Base-by-base conservation (phyloP, 92 coral and sea anemone genomes). In the Virgularia gustaviana region DNA sequence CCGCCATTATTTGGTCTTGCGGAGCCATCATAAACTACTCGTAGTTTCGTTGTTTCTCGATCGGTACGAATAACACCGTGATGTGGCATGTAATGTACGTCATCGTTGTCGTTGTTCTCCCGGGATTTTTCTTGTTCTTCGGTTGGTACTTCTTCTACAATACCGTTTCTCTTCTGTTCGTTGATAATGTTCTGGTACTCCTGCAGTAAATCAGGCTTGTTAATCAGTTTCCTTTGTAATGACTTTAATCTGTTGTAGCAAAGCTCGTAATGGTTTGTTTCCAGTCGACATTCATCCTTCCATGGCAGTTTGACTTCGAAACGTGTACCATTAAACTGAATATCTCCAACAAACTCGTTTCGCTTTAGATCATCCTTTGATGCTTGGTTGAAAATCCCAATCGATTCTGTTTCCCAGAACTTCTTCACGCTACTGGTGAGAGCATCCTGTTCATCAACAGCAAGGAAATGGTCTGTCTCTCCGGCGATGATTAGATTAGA, bases 291-390 rank as follows among this genome's bases (percentile, higher is more conserved):
- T 24, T 24, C 53, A 9, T 45, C 53, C 22, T 45, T 45, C 53
- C 53, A 45, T 24, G 53, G 53, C 11, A 45, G 22, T 45, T 24
- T 24, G n/a, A n/a, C n/a, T n/a, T n/a, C n/a, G n/a, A n/a, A n/a
- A n/a, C n/a, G n/a, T n/a, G n/a, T 45, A 45, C 53, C 53, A 9
- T 45, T 45, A 24, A 45, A 45, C 53, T 45, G 53, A 45, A 45
- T 45, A 24, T 45, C 53, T 45, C 22, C 53, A 24, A 45, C 53
- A 45, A 9, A 45, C 53, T 45, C 22, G 22, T 9, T 45, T 45
- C 10, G 53, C 22, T 45, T 18, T 24, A 45, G 53, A 24, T 45
- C 53, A 45, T 45, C 53, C 19, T 9, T 45, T 9, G 53, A 45
- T 45, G 15, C 53, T 45, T 18, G 53, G 2, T 45, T 24, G 53